These are phyloP conservation scores for Ischnus inquisitorius DNA, from an alignment of 2,888 invertebrate genomes.

Conservation along the genomic window DNA sequence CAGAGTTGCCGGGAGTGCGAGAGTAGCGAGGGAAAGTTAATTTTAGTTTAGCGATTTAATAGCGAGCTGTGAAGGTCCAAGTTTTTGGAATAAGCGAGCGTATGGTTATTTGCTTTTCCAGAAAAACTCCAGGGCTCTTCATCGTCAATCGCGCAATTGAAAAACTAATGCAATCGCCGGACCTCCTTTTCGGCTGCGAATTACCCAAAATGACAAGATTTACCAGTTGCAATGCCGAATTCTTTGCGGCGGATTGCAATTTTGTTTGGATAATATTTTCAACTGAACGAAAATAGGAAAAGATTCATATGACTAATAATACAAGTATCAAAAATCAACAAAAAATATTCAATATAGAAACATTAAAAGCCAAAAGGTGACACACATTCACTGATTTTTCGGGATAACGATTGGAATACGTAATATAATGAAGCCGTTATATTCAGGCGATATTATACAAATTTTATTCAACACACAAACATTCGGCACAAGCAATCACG, in stretches of 20 bases:
- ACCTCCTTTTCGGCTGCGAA: background rate
- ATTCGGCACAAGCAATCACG: background rate
- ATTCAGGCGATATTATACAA: too few relatives aligned
- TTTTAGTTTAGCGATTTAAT: background rate
- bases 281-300: too few relatives aligned
- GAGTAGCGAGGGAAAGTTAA: slow-evolving; percentile 32
- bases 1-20: slow-evolving; percentile 5
- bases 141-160: background rate
- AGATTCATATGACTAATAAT: too few relatives aligned
- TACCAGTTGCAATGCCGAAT: too few relatives aligned
- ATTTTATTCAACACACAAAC: slow-evolving; percentile 15
- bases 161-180: background rate
- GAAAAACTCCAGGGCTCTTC: background rate
- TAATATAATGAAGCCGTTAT: too few relatives aligned
- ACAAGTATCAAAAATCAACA: too few relatives aligned
- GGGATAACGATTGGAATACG: too few relatives aligned
- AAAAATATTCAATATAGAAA: too few relatives aligned
- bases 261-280: too few relatives aligned
- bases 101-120: background rate
- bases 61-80: background rate
- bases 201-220: background rate
- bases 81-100: background rate
- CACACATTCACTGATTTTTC: too few relatives aligned
- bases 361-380: too few relatives aligned
- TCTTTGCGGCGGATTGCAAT: too few relatives aligned